A percentile compares a stretch with the other conserved stretches of the same genome.
These are phyloP conservation scores for Oryzias woworae DNA, from an alignment of 2,113 vertebrate genomes.

Conservation along the genomic window DNA sequence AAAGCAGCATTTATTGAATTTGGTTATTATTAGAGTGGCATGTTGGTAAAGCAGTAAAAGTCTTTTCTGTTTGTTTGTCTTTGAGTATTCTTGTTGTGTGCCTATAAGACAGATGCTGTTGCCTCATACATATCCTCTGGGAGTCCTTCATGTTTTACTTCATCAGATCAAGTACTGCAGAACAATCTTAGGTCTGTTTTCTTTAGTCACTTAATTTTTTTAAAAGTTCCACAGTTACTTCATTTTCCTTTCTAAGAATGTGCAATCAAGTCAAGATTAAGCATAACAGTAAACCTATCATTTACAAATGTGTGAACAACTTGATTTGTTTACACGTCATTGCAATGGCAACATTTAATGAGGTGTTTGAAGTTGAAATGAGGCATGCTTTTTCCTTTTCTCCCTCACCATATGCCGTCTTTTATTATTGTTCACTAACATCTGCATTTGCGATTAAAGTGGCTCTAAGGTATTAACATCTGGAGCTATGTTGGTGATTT, in stretches of 20 bases:
- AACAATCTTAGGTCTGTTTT: constrained; percentile 46
- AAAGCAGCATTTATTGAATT: not conserved
- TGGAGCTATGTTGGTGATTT: not conserved
- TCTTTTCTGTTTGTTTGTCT: constrained; percentile 3
- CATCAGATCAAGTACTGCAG: constrained; percentile 52
- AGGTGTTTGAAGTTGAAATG: constrained; percentile 1
- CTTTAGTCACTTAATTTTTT: constrained; percentile 15
- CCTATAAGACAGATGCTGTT: constrained; percentile 45
- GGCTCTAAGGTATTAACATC: not conserved
- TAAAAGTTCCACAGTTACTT: constrained; percentile 7
- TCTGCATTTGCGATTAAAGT: not conserved
- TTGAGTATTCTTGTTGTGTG: constrained; percentile 15
- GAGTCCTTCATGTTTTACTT: constrained; percentile 72
- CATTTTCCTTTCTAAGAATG: not conserved
- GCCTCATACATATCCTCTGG: constrained; percentile 38
- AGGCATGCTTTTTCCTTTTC: not conserved
- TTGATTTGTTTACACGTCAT: not conserved
- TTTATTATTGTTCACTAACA: not conserved
- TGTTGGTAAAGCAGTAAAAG: constrained; percentile 2
- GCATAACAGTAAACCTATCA: not conserved
- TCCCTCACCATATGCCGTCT: not conserved
- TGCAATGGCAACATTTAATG: not conserved
- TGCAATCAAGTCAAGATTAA: not conserved
- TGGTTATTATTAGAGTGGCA: not conserved
- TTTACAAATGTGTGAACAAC: not conserved